phyloP scores from a whole-genome alignment of 2,113 vertebrate genomes.

The Pteropus alecto region DNA sequence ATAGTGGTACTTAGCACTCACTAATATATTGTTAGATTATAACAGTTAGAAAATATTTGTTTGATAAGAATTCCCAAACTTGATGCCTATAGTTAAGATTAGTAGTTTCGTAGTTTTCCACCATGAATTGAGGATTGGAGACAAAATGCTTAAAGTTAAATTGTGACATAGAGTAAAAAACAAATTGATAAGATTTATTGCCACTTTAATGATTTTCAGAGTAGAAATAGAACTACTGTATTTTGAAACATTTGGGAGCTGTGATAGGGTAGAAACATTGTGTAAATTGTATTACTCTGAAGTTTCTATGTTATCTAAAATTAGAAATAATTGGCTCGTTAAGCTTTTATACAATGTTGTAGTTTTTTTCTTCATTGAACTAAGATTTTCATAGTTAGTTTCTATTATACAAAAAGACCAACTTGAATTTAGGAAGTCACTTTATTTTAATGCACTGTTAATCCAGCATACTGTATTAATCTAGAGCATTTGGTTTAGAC shows the following conservation, averaged over 20 bases:
- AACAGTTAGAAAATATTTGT: constrained; percentile 42
- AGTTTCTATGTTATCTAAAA: constrained; percentile 37
- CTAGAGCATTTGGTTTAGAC: constrained; percentile 30
- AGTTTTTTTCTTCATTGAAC: background rate
- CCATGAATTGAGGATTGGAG: constrained; percentile 8
- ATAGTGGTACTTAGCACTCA: constrained; percentile 4
- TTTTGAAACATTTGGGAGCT: constrained; percentile 23
- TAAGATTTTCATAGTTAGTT: constrained; percentile 12
- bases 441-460: constrained; percentile 44
- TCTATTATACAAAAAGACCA: constrained; percentile 2
- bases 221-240: constrained; percentile 8
- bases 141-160: constrained; percentile 45
- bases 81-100: constrained; percentile 12
- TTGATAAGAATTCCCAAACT: constrained; percentile 12
- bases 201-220: constrained; percentile 30
- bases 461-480: background rate
- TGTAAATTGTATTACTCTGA: constrained; percentile 29
- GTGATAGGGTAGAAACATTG: background rate
- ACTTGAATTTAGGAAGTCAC: constrained; percentile 6
- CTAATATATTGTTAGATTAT: constrained; percentile 35
- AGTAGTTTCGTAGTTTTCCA: constrained; percentile 36
- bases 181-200: background rate
- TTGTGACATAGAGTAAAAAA: constrained; percentile 48
- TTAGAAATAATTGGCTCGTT: constrained; percentile 48
- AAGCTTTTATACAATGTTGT: constrained; percentile 32